Evolutionary conservation across 2,113 vertebrate genomes (phyloP).

Genomic region (Zapornia atra): DNA sequence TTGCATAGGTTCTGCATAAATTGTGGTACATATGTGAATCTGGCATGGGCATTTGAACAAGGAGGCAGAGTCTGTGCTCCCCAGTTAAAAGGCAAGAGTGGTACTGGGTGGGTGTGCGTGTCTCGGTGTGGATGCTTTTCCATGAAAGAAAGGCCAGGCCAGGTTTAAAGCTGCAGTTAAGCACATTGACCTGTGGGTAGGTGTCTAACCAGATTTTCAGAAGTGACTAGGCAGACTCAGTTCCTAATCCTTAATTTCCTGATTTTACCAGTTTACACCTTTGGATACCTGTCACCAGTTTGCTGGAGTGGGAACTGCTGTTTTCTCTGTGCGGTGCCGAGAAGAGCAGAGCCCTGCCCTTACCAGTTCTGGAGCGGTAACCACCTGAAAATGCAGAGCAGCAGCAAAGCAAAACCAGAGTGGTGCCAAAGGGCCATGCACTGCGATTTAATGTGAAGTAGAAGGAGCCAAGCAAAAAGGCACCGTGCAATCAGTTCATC

Average conservation of each 20-base stretch:
- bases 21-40: accelerated
- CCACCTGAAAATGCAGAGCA: background rate
- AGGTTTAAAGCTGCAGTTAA: background rate
- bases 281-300: background rate
- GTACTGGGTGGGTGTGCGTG: background rate
- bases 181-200: background rate
- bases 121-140: background rate
- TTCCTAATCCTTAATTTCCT: background rate
- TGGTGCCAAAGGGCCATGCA: accelerated
- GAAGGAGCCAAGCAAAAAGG: background rate
- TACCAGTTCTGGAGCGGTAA: background rate
- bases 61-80: background rate
- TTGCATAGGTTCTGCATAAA: background rate
- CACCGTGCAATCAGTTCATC: background rate
- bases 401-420: background rate
- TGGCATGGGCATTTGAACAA: accelerated
- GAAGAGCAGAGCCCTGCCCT: background rate
- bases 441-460: background rate
- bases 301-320: background rate
- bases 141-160: background rate
- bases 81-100: background rate
- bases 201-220: background rate
- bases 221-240: background rate
- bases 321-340: background rate
- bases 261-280: background rate